These are phyloP conservation scores for Hipparchia semele DNA, from an alignment of 2,888 invertebrate genomes.

Conservation along the genomic window DNA sequence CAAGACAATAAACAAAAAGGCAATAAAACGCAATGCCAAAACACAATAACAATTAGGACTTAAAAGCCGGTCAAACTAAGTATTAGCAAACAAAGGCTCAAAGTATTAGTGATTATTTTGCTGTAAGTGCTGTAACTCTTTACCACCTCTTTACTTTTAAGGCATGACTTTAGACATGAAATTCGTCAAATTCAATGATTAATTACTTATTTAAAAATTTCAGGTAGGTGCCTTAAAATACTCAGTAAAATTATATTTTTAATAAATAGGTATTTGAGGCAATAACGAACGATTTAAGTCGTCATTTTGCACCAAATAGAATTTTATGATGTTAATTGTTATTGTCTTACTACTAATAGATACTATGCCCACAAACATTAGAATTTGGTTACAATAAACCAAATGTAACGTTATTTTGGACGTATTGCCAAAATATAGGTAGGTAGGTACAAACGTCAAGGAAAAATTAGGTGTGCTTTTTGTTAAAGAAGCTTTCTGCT, in stretches of 20 bases:
- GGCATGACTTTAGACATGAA: not conserved
- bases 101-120: slow-evolving; percentile 18
- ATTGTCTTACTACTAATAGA: too few relatives aligned
- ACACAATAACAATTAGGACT: slow-evolving; percentile 12
- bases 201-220: too few relatives aligned
- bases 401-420: too few relatives aligned
- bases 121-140: too few relatives aligned
- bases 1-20: slow-evolving; percentile 27
- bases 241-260: too few relatives aligned
- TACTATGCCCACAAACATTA: too few relatives aligned
- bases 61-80: slow-evolving; percentile 19
- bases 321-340: too few relatives aligned
- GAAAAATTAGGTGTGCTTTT: not conserved
- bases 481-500: not conserved
- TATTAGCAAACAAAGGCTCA: slow-evolving; percentile 34
- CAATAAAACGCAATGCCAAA: slow-evolving; percentile 26
- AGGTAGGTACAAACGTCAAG: not conserved
- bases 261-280: too few relatives aligned
- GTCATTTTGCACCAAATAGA: not conserved
- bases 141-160: not conserved
- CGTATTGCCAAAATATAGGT: too few relatives aligned
- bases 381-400: too few relatives aligned
- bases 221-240: too few relatives aligned
- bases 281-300: not conserved
- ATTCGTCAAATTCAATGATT: too few relatives aligned